These are phyloP conservation scores for Neofelis nebulosa DNA, from an alignment of 2,113 vertebrate species.

Conservation along the genomic window DNA sequence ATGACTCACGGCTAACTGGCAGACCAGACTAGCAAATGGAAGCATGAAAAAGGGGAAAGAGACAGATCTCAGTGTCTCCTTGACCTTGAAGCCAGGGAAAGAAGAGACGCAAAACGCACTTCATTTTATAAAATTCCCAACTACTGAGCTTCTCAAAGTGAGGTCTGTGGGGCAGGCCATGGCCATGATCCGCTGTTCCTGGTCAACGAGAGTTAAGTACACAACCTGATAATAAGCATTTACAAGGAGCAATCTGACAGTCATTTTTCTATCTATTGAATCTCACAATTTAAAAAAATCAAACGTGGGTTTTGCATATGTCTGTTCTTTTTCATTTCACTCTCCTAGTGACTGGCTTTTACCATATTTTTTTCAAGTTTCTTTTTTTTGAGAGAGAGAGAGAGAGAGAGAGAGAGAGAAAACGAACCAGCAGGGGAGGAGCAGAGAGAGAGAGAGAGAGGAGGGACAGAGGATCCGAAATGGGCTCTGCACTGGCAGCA, in stretches of 20 bases:
- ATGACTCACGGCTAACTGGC: neutral
- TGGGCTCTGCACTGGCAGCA: too few species aligned
- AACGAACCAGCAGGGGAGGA: too few species aligned
- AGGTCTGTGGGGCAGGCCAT: neutral
- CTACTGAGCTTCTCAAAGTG: neutral
- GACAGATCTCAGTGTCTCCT: neutral
- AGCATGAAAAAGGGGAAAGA: neutral
- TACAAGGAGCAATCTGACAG: neutral
- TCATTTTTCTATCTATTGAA: neutral
- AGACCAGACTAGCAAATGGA: neutral
- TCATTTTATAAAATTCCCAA: neutral
- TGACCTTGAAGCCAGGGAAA: neutral
- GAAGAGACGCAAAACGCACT: neutral
- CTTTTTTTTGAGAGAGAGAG: too few species aligned
- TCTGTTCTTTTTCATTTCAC: constrained; percentile 9
- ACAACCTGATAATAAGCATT: neutral
- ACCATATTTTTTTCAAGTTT: neutral
- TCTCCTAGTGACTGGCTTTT: neutral
- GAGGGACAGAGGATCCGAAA: too few species aligned
- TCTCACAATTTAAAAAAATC: neutral
- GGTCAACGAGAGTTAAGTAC: too few species aligned
- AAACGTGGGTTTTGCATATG: neutral
- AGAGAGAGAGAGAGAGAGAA: too few species aligned
- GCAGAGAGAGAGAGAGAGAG: too few species aligned
- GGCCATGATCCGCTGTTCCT: neutral